A percentile compares a stretch with the other conserved stretches of the same genome.
Conservation (phyloP, 2,888 invertebrate species). For the Cryptocheilus praepositus region DNA sequence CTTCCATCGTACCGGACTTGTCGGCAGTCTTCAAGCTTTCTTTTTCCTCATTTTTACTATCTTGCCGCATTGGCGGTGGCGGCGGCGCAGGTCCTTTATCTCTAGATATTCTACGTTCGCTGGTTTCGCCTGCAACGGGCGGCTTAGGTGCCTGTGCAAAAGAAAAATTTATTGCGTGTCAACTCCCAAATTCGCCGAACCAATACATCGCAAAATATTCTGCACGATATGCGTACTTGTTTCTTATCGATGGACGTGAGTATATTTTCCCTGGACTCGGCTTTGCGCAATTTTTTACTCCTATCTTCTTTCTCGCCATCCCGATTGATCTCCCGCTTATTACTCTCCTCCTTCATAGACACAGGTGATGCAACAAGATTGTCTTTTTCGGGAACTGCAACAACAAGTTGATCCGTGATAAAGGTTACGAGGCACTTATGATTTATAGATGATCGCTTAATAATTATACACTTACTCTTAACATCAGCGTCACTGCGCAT, state of each 20-base stretch:
- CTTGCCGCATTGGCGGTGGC: constrained; percentile 76
- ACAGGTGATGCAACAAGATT: constrained; percentile 67
- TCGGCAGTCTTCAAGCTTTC: constrained; percentile 50
- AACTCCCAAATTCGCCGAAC: background rate
- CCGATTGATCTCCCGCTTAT: constrained; percentile 72
- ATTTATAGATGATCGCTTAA: background rate
- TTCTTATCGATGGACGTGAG: constrained; percentile 69
- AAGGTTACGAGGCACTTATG: background rate
- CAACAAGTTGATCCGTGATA: constrained; percentile 44
- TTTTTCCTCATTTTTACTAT: constrained; percentile 63
- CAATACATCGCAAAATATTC: background rate
- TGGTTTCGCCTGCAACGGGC: constrained; percentile 71
- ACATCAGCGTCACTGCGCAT: constrained; percentile 88
- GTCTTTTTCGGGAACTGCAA: constrained; percentile 75
- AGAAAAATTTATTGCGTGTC: background rate
- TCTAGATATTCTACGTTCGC: constrained; percentile 77
- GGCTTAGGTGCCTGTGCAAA: constrained; percentile 81
- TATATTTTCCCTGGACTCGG: constrained; percentile 73
- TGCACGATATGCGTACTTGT: constrained; percentile 55
- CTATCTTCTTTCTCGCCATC: constrained; percentile 72
- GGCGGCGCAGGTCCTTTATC: constrained; percentile 90
- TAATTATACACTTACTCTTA: constrained; percentile 78
- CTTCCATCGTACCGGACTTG: constrained; percentile 52
- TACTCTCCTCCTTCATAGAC: constrained; percentile 70
- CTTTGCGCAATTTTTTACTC: constrained; percentile 72